Base-by-base conservation (phyloP, 2,888 invertebrate species). In the Trichacis sp. region DNA sequence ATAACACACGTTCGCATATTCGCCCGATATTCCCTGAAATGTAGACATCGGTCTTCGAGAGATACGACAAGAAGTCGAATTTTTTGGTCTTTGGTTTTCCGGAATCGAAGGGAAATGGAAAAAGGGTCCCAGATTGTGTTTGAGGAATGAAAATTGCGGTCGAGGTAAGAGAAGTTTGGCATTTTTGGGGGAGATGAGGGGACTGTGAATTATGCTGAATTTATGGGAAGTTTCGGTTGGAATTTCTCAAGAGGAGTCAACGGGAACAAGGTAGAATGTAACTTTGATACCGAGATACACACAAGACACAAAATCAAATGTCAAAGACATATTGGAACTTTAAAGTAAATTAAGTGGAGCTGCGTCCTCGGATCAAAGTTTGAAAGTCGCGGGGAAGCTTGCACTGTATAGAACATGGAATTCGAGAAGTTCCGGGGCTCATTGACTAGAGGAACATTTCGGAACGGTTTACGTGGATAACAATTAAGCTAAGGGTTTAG, bases 1-100 rank as follows among this genome's bases (percentile, higher is more conserved):
- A 30, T 38, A 57, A 57, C 57, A 19, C 15, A 46, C 50, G 50
- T 45, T 57, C 42, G 50, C 57, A 57, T 57, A 46, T 57, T 57
- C 51, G 20, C 30, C 48, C 20, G 42, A 19, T 47, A 49, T 49
- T 50, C 33, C 20, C 42, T 11, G 43, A 36, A 47, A 49, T 56
- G 48, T 15, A n/a, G 46, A 49, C 29, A 36, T 46, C 36, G 43
- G 43, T 20, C 38, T 42, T 8, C 8, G 24, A 5, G 8, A 8
- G 8, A 24, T 24, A 3, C 24, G 8, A 24, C 24, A 24, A 24
- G 8, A 33, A 33, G 33, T 33, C n/a, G n/a, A 33, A 33, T n/a
- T 11, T 33, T n/a, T 6, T 2, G 12, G 42, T 5, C 6, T 42
- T 42, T 15, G 6, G 12, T 5, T 18, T 42, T 42, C 12, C 8